A percentile compares a stretch with the other conserved stretches of the same genome.
phyloP scores from a whole-genome alignment of 1,140 invertebrate species.

The Pogonus chalceus region DNA sequence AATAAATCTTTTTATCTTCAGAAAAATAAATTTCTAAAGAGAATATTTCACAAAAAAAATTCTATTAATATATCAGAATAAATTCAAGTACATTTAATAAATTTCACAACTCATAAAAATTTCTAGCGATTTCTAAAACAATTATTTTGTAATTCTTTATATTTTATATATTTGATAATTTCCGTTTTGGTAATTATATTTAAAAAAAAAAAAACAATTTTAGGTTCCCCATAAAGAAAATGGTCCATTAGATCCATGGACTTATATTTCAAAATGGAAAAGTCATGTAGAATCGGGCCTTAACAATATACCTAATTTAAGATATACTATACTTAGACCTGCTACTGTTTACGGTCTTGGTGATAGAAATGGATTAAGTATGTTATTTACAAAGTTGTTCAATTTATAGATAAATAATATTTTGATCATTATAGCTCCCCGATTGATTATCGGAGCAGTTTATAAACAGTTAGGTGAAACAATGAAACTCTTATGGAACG shows the following conservation, averaged over 20 bases:
- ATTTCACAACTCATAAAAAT: too few relatives aligned
- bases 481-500: slow-evolving; percentile 85
- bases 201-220: too few relatives aligned
- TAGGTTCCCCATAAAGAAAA: slow-evolving; percentile 66
- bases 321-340: slow-evolving; percentile 71
- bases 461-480: slow-evolving; percentile 81
- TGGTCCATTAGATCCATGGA: slow-evolving; percentile 69
- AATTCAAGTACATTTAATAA: too few relatives aligned
- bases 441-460: slow-evolving; percentile 74
- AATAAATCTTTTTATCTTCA: too few relatives aligned
- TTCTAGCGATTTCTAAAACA: too few relatives aligned
- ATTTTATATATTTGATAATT: too few relatives aligned
- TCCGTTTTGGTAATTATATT: too few relatives aligned
- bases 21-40: too few relatives aligned
- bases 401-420: not conserved
- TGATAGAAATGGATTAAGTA: slow-evolving; percentile 73
- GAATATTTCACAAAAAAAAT: too few relatives aligned
- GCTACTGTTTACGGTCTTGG: slow-evolving; percentile 79
- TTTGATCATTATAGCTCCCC: slow-evolving; percentile 53
- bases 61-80: too few relatives aligned
- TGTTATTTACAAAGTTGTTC: slow-evolving; percentile 27
- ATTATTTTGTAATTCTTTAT: too few relatives aligned
- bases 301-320: slow-evolving; percentile 50
- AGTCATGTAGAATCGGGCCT: slow-evolving; percentile 69
- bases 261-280: slow-evolving; percentile 73